Percentiles rank a stretch among this genome's conserved stretches.
phyloP scores from a whole-genome alignment of 2,797 vertebrate species.

The Chelmon rostratus region DNA sequence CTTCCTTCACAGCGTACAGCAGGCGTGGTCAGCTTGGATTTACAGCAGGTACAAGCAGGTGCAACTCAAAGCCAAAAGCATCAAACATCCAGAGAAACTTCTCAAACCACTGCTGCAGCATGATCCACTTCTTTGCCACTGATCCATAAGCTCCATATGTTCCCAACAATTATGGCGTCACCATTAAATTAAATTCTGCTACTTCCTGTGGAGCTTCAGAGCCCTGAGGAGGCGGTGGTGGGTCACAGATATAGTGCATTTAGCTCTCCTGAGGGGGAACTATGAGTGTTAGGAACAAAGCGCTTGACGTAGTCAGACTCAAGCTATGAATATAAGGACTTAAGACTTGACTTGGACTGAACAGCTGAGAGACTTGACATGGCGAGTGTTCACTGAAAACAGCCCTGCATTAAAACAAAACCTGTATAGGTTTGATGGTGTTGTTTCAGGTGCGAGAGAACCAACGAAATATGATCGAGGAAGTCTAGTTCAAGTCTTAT shows the following conservation, averaged over 20 bases:
- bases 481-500: neutral
- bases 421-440: neutral
- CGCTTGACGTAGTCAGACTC: neutral
- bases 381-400: neutral
- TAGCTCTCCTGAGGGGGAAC: neutral
- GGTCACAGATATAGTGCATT: neutral
- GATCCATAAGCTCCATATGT: neutral
- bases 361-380: neutral
- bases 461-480: neutral
- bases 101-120: neutral
- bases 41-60: neutral
- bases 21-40: neutral
- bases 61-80: neutral
- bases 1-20: neutral
- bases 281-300: neutral
- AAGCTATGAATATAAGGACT: neutral
- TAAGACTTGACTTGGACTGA: neutral
- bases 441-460: neutral
- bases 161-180: neutral
- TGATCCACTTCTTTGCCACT: neutral
- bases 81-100: neutral
- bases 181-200: neutral
- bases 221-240: neutral
- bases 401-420: neutral
- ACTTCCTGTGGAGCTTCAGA: neutral